Percentiles rank a stretch among this genome's conserved stretches.
These are phyloP conservation scores for Karalla daura DNA, from an alignment of 2,797 vertebrate species.

Conservation along the genomic window DNA sequence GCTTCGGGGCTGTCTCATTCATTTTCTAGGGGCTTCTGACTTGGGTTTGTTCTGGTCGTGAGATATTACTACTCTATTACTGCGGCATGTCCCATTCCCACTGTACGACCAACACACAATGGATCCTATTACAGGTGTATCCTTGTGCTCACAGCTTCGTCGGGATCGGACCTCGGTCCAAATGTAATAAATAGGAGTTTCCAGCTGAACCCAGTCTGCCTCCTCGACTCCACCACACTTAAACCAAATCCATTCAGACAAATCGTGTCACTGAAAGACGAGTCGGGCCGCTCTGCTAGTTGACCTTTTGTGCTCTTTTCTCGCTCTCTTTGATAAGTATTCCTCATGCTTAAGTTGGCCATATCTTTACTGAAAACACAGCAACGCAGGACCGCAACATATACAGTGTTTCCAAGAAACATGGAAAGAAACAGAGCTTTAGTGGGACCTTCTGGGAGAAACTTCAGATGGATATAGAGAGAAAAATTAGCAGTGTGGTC, in stretches of 20 bases:
- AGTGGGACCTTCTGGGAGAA: slow-evolving; percentile 48
- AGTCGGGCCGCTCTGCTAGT: slow-evolving; percentile 27
- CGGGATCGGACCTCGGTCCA: background rate
- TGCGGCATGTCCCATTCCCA: slow-evolving; percentile 1
- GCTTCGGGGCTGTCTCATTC: slow-evolving; percentile 28
- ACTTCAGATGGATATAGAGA: slow-evolving; percentile 32
- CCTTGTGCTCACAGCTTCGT: slow-evolving; percentile 4
- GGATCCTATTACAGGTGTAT: slow-evolving; percentile 15
- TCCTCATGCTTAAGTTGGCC: slow-evolving; percentile 20
- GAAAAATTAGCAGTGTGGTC: too few species aligned
- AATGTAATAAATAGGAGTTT: slow-evolving; percentile 30
- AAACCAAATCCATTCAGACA: slow-evolving; percentile 36
- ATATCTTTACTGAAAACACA: slow-evolving; percentile 31
- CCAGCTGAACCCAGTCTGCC: slow-evolving; percentile 20
- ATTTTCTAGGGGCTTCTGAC: slow-evolving; percentile 15
- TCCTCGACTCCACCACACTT: slow-evolving; percentile 24
- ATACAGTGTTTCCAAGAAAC: slow-evolving; percentile 26
- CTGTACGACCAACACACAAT: background rate
- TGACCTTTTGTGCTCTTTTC: too few species aligned
- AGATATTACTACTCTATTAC: too few species aligned
- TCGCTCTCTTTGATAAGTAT: slow-evolving; percentile 21
- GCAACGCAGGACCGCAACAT: slow-evolving; percentile 27
- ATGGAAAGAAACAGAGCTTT: slow-evolving; percentile 38
- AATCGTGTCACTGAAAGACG: slow-evolving; percentile 33
- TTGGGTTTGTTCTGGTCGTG: slow-evolving; percentile 20